phyloP scores from a whole-genome alignment of 2,113 vertebrate species.

The Heteronetta atricapilla region DNA sequence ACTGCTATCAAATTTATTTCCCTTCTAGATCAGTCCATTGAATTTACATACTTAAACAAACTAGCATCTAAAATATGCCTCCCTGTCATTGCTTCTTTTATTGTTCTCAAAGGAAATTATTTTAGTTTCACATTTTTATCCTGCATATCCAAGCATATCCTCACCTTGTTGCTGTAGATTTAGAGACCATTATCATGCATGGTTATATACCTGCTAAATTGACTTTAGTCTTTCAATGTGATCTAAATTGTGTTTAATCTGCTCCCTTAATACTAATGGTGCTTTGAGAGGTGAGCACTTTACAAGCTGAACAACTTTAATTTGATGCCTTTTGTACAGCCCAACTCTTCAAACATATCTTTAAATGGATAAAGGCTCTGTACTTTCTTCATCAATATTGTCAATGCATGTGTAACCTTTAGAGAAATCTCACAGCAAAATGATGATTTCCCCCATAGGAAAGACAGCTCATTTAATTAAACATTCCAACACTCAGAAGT shows the following conservation, averaged over 20 bases:
- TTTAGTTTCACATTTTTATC: conserved; percentile 50
- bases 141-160: conserved; percentile 33
- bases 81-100: conserved; percentile 19
- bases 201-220: conserved; percentile 59
- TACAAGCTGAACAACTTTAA: conserved; percentile 39
- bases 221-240: conserved; percentile 43
- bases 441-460: conserved; percentile 3
- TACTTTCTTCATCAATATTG: conserved; percentile 33
- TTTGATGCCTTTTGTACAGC: conserved; percentile 32
- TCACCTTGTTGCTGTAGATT: conserved; percentile 49
- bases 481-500: background rate
- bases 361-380: background rate
- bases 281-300: conserved; percentile 12
- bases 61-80: conserved; percentile 49
- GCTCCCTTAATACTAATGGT: conserved; percentile 40
- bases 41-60: conserved; percentile 67
- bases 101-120: conserved; percentile 56
- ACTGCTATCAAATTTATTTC: conserved; percentile 45
- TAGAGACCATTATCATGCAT: conserved; percentile 52
- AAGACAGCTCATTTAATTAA: conserved; percentile 11
- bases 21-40: conserved; percentile 45
- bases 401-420: conserved; percentile 49
- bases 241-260: conserved; percentile 60
- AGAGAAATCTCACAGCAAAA: background rate
- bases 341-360: conserved; percentile 4